Evolutionary conservation across 2,797 vertebrate species (phyloP), one percentile per base, ranked within the genome.

Genomic region (Gila robusta): DNA sequence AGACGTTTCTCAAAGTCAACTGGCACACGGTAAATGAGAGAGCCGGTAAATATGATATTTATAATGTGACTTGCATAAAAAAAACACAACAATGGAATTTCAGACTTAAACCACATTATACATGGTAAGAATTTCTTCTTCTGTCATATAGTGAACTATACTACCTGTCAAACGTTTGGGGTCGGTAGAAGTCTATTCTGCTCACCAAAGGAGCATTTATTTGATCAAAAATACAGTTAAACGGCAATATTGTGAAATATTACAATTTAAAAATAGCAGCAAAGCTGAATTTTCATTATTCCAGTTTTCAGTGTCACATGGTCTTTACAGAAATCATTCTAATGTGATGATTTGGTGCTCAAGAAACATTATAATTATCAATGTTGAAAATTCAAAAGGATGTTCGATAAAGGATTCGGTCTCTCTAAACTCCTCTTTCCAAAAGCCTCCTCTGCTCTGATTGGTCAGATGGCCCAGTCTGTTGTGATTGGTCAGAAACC

Each of bases 1-100:
- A 67, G 37, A 72, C 6, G 6, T 35, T 77, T 77, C 73, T 77
- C 35, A 39, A 59, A 78, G 54, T 78, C 35, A 66, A 44, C 28
- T 67, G 66, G 17, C 23, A 54, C 28, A 54, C 19, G 4, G 44
- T 66, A 47, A 47, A 32, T 19, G 6, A 28, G 64, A 67, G 44
- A 52, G 39, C 4, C 5, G 4, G 17, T 54, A n/a, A 37, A 39
- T 5, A 59, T 44, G 44, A 28, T 6, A 44, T 47, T 79, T 44
- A 44, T 66, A 12, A 64, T 12, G n/a, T 1, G 1, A 16, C 37
- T 12, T 56, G 49, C 32, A 56, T 37, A 4, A 2, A 35, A 35
- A n/a, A 70, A 17, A 64, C 14, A 12, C 32, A 32, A 32, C 2
- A 28, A 28, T 6, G 5, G n/a, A 64, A 64, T 62, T 62, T 62